phyloP scores from a whole-genome alignment of 2,797 vertebrate species.

The Typhlichthys subterraneus region DNA sequence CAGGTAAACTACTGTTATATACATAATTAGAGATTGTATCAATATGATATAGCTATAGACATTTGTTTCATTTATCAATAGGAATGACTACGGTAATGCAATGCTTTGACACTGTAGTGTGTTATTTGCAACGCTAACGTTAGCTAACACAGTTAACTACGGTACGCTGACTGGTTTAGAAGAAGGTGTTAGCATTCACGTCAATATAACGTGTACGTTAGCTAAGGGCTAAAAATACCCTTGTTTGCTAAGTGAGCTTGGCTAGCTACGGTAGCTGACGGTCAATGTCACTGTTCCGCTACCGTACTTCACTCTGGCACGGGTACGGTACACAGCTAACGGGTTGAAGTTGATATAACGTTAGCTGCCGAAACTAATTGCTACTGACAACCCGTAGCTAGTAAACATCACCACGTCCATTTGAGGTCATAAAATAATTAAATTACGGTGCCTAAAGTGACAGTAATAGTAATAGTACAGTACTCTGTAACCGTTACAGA shows the following conservation, averaged over 20 bases:
- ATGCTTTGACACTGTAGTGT: not conserved
- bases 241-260: not conserved
- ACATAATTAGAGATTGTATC: not conserved
- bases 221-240: slow-evolving; percentile 2
- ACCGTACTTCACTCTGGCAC: not conserved
- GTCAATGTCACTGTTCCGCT: not conserved
- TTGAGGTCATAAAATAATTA: slow-evolving; percentile 17
- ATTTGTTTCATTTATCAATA: not conserved
- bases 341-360: not conserved
- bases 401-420: not conserved
- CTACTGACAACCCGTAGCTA: not conserved
- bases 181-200: slow-evolving; percentile 30
- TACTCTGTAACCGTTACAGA: too few species aligned
- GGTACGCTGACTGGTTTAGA: not conserved
- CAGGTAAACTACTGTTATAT: slow-evolving; percentile 36
- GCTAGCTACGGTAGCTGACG: not conserved
- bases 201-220: not conserved
- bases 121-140: slow-evolving; percentile 37
- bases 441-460: slow-evolving; percentile 35
- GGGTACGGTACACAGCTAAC: too few species aligned
- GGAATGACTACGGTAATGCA: not conserved
- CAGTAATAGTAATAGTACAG: slow-evolving; percentile 44
- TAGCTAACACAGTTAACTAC: not conserved
- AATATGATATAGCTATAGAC: fast-evolving
- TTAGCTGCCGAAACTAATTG: not conserved